Percentiles rank a stretch among this genome's conserved stretches.
Conservation (phyloP, 2,888 invertebrate genomes). For the Tromatobia lineatoria region DNA sequence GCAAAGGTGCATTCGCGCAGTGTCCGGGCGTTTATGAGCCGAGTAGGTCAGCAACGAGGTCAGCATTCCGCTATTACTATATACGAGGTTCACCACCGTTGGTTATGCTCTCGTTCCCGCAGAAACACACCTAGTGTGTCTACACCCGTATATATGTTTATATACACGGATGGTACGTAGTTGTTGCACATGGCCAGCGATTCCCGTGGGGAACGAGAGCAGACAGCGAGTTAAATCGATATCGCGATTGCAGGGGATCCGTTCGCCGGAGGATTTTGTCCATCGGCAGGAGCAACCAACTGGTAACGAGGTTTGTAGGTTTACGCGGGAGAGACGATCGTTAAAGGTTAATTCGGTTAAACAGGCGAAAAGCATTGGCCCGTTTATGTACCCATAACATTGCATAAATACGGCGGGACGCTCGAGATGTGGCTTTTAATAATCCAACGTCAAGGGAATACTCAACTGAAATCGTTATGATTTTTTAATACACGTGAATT, state of each 20-base stretch:
- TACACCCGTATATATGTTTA: not conserved
- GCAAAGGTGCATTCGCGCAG: slow-evolving; percentile 14
- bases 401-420: slow-evolving; percentile 4
- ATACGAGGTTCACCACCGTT: slow-evolving; percentile 9
- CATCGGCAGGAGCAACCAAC: slow-evolving; percentile 6
- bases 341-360: slow-evolving; percentile 27
- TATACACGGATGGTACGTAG: not conserved
- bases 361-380: slow-evolving; percentile 30
- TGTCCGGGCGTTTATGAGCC: slow-evolving; percentile 29
- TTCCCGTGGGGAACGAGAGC: slow-evolving; percentile 18
- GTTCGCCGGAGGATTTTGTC: slow-evolving; percentile 6
- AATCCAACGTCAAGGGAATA: too few relatives aligned
- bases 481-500: too few relatives aligned
- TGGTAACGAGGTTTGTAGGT: slow-evolving; percentile 20
- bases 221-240: slow-evolving; percentile 40
- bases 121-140: slow-evolving; percentile 17
- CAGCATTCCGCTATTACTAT: slow-evolving; percentile 8
- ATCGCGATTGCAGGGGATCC: slow-evolving; percentile 17
- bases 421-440: too few relatives aligned
- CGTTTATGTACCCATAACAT: slow-evolving; percentile 14
- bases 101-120: slow-evolving; percentile 27
- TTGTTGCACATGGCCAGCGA: slow-evolving; percentile 23
- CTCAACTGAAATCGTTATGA: too few relatives aligned
- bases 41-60: slow-evolving; percentile 62
- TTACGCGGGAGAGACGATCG: not conserved